Conservation (phyloP, 35 echinoderm and acorn worm species). For the Anneissia japonica region DNA sequence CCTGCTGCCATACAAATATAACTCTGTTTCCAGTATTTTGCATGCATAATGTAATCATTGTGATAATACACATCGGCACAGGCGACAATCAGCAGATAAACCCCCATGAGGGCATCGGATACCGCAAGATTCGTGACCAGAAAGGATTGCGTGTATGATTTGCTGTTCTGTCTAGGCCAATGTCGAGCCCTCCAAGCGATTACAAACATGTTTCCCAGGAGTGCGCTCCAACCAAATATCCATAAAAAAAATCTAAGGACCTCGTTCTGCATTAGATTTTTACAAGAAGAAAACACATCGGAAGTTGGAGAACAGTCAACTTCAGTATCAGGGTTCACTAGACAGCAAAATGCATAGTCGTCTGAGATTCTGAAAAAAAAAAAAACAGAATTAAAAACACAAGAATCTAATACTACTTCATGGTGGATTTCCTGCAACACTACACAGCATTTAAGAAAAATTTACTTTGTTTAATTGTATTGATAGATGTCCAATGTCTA, state of each 20-base stretch:
- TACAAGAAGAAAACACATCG: neutral
- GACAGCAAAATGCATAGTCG: no score
- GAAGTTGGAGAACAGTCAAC: no score
- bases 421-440: no score
- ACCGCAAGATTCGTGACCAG: slow-evolving; percentile 29
- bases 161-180: neutral
- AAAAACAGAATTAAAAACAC: no score
- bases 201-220: slow-evolving; percentile 34
- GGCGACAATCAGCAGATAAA: slow-evolving; percentile 47
- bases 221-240: slow-evolving; percentile 13
- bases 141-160: slow-evolving; percentile 6
- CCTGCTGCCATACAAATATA: slow-evolving; percentile 18
- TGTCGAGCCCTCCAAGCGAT: neutral
- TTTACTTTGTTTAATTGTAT: no score
- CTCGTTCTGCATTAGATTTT: neutral
- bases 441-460: no score
- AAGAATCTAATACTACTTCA: no score
- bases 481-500: no score
- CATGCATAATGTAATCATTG: slow-evolving; percentile 11
- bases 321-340: no score
- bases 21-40: slow-evolving; percentile 3
- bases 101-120: slow-evolving; percentile 37
- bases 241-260: slow-evolving; percentile 16
- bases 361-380: no score
- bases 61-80: slow-evolving; percentile 21